Evolutionary conservation across 1,140 invertebrate genomes (phyloP).

Genomic region (Brachionus koreanus): DNA sequence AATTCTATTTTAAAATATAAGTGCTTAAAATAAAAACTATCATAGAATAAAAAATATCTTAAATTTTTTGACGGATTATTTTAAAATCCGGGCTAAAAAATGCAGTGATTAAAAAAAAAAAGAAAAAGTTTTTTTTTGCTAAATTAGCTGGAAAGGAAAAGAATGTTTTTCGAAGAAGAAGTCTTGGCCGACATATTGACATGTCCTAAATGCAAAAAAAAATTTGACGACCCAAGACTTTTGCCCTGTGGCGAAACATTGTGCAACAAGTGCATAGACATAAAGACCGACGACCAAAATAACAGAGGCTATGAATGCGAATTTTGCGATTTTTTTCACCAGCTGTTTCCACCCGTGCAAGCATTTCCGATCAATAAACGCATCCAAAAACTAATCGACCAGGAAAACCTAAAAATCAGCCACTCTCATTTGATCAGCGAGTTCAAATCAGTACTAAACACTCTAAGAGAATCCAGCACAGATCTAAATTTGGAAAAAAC

Average conservation of each 20-base stretch:
- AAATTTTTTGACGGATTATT: too few species aligned
- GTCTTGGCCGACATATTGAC: background rate
- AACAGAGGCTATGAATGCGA: background rate
- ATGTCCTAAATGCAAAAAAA: background rate
- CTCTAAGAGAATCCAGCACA: background rate
- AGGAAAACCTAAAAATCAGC: background rate
- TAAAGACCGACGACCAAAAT: background rate
- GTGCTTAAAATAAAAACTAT: too few species aligned
- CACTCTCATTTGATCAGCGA: background rate
- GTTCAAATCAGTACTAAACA: background rate
- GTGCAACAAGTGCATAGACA: background rate
- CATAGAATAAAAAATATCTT: too few species aligned
- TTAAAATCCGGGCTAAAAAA: too few species aligned
- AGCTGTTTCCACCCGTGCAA: background rate
- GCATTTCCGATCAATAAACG: background rate
- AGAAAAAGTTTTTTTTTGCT: too few species aligned
- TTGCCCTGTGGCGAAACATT: background rate
- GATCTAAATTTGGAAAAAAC: background rate
- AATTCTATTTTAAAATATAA: too few species aligned
- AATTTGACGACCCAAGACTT: background rate
- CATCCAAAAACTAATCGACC: background rate
- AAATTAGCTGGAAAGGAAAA: background rate
- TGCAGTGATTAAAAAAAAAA: too few species aligned
- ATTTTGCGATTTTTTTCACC: background rate
- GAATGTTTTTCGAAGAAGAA: conserved; percentile 11